Conservation (phyloP, 2,113 vertebrate species). For the Recurvirostra avosetta region DNA sequence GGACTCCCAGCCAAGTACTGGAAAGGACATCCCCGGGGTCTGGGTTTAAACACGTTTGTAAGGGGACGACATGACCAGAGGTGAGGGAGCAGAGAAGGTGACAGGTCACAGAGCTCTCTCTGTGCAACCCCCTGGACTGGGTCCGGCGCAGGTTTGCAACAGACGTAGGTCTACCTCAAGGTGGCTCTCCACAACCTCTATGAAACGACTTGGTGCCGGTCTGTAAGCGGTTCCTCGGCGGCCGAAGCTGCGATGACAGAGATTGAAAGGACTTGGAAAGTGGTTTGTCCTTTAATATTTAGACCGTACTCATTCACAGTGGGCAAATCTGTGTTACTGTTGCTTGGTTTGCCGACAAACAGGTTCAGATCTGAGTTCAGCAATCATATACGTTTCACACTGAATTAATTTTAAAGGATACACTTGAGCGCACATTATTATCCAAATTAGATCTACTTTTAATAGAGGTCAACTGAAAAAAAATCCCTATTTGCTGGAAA, state of each 20-base stretch:
- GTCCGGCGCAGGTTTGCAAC: background rate
- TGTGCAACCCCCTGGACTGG: fast-evolving
- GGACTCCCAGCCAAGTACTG: background rate
- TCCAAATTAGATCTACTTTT: background rate
- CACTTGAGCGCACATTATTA: fast-evolving
- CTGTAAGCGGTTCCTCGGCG: fast-evolving
- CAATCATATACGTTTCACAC: background rate
- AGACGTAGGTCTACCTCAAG: background rate
- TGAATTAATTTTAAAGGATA: background rate
- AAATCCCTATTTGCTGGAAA: background rate
- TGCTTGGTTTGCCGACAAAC: background rate
- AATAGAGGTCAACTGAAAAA: background rate
- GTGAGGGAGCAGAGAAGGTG: background rate
- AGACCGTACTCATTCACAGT: background rate
- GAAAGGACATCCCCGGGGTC: background rate
- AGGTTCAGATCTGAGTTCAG: background rate
- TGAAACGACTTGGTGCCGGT: background rate
- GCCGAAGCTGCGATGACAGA: background rate
- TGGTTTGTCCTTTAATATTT: background rate
- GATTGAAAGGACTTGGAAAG: background rate
- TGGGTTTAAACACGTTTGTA: background rate
- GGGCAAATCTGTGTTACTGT: background rate
- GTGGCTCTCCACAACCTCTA: background rate
- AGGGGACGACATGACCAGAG: too few species aligned
- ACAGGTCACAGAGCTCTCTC: too few species aligned